Evolutionary conservation across 1,140 invertebrate genomes (phyloP).

Genomic region (Rhizoglyphus robini): DNA sequence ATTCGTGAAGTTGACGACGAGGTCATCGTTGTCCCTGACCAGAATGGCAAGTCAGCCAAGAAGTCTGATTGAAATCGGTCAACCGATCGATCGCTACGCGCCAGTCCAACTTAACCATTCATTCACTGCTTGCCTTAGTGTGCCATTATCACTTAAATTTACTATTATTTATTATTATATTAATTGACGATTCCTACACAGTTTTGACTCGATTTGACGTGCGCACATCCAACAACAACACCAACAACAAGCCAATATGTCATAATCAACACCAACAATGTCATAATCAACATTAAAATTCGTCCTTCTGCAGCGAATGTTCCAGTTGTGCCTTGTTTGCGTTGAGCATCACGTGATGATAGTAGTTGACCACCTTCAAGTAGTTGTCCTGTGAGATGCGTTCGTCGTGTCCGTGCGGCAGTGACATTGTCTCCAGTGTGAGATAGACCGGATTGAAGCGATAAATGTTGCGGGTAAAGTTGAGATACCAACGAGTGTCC

Average conservation of each 20-base stretch:
- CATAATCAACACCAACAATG: too few species aligned
- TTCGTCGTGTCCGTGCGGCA: constrained; percentile 44
- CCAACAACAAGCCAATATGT: too few species aligned
- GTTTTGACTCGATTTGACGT: too few species aligned
- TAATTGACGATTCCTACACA: too few species aligned
- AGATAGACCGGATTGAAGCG: constrained; percentile 40
- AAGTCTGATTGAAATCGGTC: too few species aligned
- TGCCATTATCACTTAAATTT: too few species aligned
- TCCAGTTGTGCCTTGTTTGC: constrained; percentile 30
- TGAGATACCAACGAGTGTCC: constrained; percentile 41
- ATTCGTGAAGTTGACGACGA: constrained; percentile 31
- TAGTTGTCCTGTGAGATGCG: constrained; percentile 40
- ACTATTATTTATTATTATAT: too few species aligned
- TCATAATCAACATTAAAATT: too few species aligned
- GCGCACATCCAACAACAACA: too few species aligned
- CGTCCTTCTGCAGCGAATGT: constrained; percentile 19
- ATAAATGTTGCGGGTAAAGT: constrained; percentile 40
- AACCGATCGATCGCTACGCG: too few species aligned
- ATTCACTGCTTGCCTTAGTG: too few species aligned
- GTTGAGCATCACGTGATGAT: constrained; percentile 40
- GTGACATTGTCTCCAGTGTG: constrained; percentile 32
- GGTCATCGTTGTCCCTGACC: background rate
- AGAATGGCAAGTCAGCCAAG: background rate
- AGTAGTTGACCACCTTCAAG: constrained; percentile 41
- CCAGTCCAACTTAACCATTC: too few species aligned